Evolutionary conservation across 2,888 invertebrate genomes (phyloP), one percentile per base, ranked within the genome.

Genomic region (Apodemia zela): DNA sequence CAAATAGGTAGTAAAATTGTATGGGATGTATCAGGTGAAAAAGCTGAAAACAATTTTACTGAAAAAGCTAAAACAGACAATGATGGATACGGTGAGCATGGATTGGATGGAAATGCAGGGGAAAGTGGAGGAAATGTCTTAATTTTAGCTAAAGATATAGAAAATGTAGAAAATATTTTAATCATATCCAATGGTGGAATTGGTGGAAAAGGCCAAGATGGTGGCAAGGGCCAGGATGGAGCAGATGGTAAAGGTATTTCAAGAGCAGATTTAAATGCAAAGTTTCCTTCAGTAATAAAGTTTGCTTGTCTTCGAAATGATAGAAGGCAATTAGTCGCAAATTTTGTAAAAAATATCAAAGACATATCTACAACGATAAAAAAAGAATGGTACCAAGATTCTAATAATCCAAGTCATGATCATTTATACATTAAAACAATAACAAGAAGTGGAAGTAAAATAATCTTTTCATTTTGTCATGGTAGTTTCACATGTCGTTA

Each of bases 91-190:
- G 62, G 62, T 29, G 45, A 47, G 38, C 29, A 47, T 25, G 62
- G 62, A 45, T 29, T 33, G 7, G 62, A 62, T 42, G 62, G 62
- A 58, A 45, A 62, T 45, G 29, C 62, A 47, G 62, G 62, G 5
- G 62, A 62, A 42, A 62, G 62, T 57, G 62, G 62, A n/a, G 62
- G 62, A 54, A 62, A 62, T 21, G 17, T 62, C 10, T 17, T 45
- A 42, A 57, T 62, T 42, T 25, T 45, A 42, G 17, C 62, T 25
- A 62, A 45, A 45, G 25, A 62, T 21, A 15, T 62, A 25, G 17
- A n/a, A 42, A 29, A 58, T 45, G 3, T 42, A 1, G 62, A 58
- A 18, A 18, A n/a, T 15, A 8, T 62, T 47, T 17, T 45, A 10
- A 45, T 62, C 17, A 17, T 29, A 45, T 62, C 62, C 42, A 62